Conservation (phyloP, 2,113 vertebrate genomes). For the Datnioides undecimradiatus region DNA sequence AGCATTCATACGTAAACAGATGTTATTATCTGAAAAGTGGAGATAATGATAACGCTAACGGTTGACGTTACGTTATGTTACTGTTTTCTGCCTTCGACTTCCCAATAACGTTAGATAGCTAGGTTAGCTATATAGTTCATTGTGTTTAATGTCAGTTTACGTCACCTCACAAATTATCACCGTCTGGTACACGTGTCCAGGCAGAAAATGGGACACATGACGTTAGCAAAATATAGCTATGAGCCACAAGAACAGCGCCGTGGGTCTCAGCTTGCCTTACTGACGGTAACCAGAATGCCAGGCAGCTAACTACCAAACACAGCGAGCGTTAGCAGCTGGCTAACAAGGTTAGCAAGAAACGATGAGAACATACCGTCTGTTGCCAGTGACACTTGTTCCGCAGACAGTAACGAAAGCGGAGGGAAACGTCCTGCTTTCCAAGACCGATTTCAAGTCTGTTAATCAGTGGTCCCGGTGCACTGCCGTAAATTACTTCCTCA, state of each 20-base stretch:
- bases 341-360: conserved; percentile 65
- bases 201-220: not conserved
- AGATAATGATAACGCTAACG: not conserved
- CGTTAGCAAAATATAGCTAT: not conserved
- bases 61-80: not conserved
- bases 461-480: not conserved
- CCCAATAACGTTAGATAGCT: not conserved
- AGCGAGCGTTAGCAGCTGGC: conserved; percentile 65
- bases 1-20: not conserved
- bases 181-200: not conserved
- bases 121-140: conserved; percentile 17
- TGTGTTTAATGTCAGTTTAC: conserved; percentile 33
- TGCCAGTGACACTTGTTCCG: conserved; percentile 64
- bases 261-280: not conserved
- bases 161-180: not conserved
- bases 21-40: not conserved
- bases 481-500: conserved; percentile 32
- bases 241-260: not conserved
- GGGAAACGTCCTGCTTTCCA: not conserved
- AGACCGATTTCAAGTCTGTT: not conserved
- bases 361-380: conserved; percentile 78
- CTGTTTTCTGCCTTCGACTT: not conserved
- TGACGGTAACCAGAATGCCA: conserved; percentile 30
- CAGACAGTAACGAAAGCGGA: conserved; percentile 23
- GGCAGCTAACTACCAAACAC: conserved; percentile 54